phyloP scores from a whole-genome alignment of 2,888 invertebrate species.

The Scaptodrosophila latifasciaeformis region DNA sequence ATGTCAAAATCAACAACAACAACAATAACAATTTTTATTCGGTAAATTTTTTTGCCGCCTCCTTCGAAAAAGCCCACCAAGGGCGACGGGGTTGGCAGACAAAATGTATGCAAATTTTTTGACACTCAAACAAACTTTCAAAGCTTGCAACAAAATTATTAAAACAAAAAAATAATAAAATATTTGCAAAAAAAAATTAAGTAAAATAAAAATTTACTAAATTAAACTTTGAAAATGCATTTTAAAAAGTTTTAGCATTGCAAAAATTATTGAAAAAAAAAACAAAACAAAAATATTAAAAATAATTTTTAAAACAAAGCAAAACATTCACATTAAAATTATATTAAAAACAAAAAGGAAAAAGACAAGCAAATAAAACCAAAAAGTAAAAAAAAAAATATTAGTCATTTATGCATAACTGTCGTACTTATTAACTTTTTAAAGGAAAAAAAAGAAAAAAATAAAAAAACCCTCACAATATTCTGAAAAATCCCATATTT shows the following conservation, averaged over 20 bases:
- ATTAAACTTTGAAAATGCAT: constrained; percentile 64
- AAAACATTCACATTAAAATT: constrained; percentile 21
- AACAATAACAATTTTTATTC: constrained; percentile 30
- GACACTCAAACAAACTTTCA: constrained; percentile 50
- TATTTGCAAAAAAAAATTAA: constrained; percentile 22
- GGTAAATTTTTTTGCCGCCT: constrained; percentile 34
- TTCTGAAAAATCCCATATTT: constrained; percentile 36
- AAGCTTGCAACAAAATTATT: constrained; percentile 39
- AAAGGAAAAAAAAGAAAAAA: constrained; percentile 27
- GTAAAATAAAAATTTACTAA: constrained; percentile 10
- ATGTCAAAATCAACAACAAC: too few relatives aligned
- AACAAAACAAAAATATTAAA: constrained; percentile 14
- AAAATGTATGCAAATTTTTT: constrained; percentile 53
- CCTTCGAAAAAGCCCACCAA: constrained; percentile 2
- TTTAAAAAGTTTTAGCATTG: constrained; percentile 69
- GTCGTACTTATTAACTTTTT: constrained; percentile 64
- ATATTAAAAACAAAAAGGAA: constrained; percentile 35
- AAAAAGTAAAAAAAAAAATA: constrained; percentile 29
- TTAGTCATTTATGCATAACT: constrained; percentile 70
- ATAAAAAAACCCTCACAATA: constrained; percentile 35
- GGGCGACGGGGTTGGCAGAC: constrained; percentile 21
- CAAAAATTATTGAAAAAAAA: constrained; percentile 33
- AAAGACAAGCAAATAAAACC: constrained; percentile 6
- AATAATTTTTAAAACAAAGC: constrained; percentile 31
- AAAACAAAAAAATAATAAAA: constrained; percentile 19